Percentiles rank a stretch among this genome's conserved stretches.
Evolutionary conservation across 1,140 invertebrate genomes (phyloP).

Genomic region (Microvelia longipes): DNA sequence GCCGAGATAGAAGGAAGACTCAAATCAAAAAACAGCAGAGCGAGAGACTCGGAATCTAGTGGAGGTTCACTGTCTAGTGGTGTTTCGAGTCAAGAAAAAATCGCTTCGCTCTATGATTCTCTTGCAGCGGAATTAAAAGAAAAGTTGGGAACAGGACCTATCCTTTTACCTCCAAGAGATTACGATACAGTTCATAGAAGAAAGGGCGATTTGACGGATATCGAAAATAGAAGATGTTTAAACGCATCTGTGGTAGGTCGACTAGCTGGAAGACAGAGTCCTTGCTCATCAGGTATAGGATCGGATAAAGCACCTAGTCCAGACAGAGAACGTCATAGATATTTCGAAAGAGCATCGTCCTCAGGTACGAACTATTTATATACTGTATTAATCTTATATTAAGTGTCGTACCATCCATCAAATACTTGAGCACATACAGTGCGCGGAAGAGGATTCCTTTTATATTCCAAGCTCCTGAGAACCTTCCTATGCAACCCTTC

Average conservation of each 20-base stretch:
- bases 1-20: slow-evolving; percentile 54
- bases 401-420: neutral
- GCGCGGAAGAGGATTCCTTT: too few species aligned
- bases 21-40: slow-evolving; percentile 37
- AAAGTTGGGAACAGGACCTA: slow-evolving; percentile 56
- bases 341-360: slow-evolving; percentile 25
- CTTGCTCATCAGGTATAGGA: slow-evolving; percentile 60
- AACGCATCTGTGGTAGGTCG: slow-evolving; percentile 52
- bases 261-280: slow-evolving; percentile 2
- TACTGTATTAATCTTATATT: slow-evolving; percentile 1
- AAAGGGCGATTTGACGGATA: slow-evolving; percentile 66
- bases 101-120: slow-evolving; percentile 69
- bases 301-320: slow-evolving; percentile 71
- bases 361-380: slow-evolving; percentile 18
- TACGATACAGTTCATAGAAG: slow-evolving; percentile 78
- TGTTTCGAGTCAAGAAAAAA: slow-evolving; percentile 25
- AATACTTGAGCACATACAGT: too few species aligned
- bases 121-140: slow-evolving; percentile 78
- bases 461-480: too few species aligned
- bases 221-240: slow-evolving; percentile 54
- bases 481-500: too few species aligned
- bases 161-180: slow-evolving; percentile 77
- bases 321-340: slow-evolving; percentile 20
- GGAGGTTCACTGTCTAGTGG: slow-evolving; percentile 26
- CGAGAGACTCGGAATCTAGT: slow-evolving; percentile 55